A percentile compares a stretch with the other conserved stretches of the same genome.
Evolutionary conservation across 2,113 vertebrate species (phyloP).

Genomic region (Rutilus rutilus): DNA sequence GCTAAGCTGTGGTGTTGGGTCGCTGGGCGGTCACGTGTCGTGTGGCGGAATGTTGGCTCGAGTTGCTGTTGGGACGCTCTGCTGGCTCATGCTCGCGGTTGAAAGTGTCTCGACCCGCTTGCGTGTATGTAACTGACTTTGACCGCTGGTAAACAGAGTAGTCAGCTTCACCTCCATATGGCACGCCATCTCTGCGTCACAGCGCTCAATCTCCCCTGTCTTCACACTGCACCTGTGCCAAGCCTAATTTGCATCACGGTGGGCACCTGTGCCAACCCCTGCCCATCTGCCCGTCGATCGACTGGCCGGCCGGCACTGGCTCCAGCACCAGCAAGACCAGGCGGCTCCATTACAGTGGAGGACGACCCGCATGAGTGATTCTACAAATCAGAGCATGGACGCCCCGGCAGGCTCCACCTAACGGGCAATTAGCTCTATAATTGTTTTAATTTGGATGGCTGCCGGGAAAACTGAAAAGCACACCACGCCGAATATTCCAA

Average conservation of each 20-base stretch:
- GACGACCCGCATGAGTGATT: conserved; percentile 49
- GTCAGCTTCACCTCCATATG: conserved; percentile 54
- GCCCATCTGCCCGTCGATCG: conserved; percentile 26
- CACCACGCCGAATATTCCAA: conserved; percentile 30
- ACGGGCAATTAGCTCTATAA: conserved; percentile 62
- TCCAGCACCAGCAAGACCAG: conserved; percentile 1
- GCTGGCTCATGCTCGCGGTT: conserved; percentile 30
- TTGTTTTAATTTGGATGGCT: conserved; percentile 64
- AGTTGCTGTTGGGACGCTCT: conserved; percentile 37
- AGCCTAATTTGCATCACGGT: conserved; percentile 49
- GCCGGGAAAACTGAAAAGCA: conserved; percentile 41
- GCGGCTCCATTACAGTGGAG: conserved; percentile 19
- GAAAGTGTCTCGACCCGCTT: conserved; percentile 33
- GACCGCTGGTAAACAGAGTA: conserved; percentile 52
- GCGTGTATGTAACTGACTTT: conserved; percentile 32
- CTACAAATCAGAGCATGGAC: conserved; percentile 55
- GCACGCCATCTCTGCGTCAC: conserved; percentile 44
- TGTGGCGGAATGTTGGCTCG: conserved; percentile 47
- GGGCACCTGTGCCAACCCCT: conserved; percentile 48
- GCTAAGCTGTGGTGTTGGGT: conserved; percentile 1
- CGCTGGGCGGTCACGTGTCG: not conserved
- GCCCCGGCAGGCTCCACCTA: conserved; percentile 56
- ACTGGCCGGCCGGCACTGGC: not conserved
- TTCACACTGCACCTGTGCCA: conserved; percentile 40
- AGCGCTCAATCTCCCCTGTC: conserved; percentile 38